Percentiles rank a stretch among this genome's conserved stretches.
phyloP scores from a whole-genome alignment of 2,113 vertebrate genomes.

The Oryzias woworae region DNA sequence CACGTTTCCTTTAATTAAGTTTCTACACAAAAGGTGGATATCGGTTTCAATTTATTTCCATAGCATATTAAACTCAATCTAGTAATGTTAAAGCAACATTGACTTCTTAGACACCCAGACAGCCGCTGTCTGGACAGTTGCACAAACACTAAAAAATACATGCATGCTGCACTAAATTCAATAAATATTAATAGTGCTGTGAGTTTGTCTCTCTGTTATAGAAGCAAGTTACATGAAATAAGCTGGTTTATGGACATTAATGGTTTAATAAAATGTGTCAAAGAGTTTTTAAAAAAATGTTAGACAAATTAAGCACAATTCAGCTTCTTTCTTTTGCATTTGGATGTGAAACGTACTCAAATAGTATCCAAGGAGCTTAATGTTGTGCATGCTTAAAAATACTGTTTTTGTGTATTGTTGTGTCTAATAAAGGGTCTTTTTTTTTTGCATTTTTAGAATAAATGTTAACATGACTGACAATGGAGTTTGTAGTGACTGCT shows the following conservation, averaged over 20 bases:
- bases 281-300: slow-evolving; percentile 34
- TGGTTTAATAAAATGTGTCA: slow-evolving; percentile 13
- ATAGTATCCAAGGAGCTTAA: too few relatives aligned
- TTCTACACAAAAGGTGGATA: slow-evolving; percentile 26
- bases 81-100: slow-evolving; percentile 6
- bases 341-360: too few relatives aligned
- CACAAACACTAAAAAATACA: slow-evolving; percentile 56
- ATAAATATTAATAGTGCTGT: slow-evolving; percentile 61
- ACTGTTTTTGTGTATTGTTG: too few relatives aligned
- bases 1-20: slow-evolving; percentile 22
- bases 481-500: too few relatives aligned
- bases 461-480: too few relatives aligned
- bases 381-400: too few relatives aligned
- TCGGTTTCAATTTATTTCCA: slow-evolving; percentile 47
- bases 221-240: slow-evolving; percentile 13
- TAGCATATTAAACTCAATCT: slow-evolving; percentile 11
- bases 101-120: slow-evolving; percentile 47
- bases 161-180: slow-evolving; percentile 27
- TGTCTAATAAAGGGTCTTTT: too few relatives aligned
- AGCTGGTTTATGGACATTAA: slow-evolving; percentile 23
- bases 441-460: too few relatives aligned
- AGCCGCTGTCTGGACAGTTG: slow-evolving; percentile 34
- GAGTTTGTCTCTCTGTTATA: slow-evolving; percentile 39
- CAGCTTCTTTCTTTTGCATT: too few relatives aligned
- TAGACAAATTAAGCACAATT: background rate